Evolutionary conservation across 2,113 vertebrate species (phyloP).

Genomic region (Antigone vipio): DNA sequence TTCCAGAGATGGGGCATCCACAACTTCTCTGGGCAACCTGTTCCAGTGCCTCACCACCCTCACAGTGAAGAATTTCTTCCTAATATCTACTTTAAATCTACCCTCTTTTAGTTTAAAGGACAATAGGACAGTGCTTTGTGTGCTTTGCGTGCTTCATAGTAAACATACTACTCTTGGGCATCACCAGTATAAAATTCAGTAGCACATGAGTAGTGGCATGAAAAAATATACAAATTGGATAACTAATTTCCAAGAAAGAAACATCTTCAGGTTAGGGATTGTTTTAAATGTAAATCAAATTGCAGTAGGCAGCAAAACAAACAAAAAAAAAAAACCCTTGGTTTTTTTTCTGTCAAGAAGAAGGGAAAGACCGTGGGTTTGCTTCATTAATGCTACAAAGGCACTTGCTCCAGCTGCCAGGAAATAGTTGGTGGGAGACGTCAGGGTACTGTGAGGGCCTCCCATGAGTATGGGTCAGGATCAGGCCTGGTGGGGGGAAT

Average conservation of each 20-base stretch:
- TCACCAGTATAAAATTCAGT: not conserved
- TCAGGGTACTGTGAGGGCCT: rapidly evolving
- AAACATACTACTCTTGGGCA: not conserved
- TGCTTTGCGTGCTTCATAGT: not conserved
- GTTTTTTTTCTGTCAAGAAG: not conserved
- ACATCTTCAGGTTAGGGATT: not conserved
- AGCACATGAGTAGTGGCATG: not conserved
- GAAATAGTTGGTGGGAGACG: not conserved
- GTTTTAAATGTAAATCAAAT: not conserved
- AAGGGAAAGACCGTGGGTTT: not conserved
- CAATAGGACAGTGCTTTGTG: not conserved
- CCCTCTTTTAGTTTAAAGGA: too few species aligned
- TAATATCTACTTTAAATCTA: too few species aligned
- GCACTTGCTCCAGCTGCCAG: not conserved
- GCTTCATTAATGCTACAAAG: not conserved
- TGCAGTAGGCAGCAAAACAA: not conserved
- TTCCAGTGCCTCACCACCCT: too few species aligned
- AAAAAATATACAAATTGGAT: not conserved
- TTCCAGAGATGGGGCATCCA: too few species aligned
- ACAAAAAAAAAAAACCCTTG: not conserved
- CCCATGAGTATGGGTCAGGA: too few species aligned
- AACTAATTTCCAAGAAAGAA: not conserved
- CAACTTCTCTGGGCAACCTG: too few species aligned
- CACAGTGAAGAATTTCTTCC: too few species aligned
- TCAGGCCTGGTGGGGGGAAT: not conserved